A percentile compares a stretch with the other conserved stretches of the same genome.
phyloP scores from a whole-genome alignment of 92 coral and sea anemone species.

The Paragorgia papillata region DNA sequence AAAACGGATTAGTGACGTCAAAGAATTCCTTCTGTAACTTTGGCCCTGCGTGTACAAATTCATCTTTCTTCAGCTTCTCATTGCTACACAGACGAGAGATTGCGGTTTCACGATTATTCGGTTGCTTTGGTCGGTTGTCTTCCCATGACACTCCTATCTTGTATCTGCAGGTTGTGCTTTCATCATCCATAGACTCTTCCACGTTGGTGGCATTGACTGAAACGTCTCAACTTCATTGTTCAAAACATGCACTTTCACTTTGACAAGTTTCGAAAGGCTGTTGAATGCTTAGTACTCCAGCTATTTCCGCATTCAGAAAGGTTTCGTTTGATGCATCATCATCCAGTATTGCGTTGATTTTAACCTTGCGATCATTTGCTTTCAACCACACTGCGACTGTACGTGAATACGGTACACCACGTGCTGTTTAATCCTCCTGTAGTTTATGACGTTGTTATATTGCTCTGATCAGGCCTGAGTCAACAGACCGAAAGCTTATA shows the following conservation, averaged over 20 bases:
- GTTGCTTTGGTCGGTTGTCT: slow-evolving; percentile 7
- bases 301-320: no score
- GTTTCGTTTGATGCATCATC: neutral
- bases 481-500: no score
- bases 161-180: no score
- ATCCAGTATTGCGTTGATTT: no score
- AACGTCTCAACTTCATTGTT: no score
- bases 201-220: slow-evolving; percentile 54
- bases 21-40: slow-evolving; percentile 49
- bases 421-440: no score
- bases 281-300: slow-evolving; percentile 48
- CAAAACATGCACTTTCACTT: slow-evolving; percentile 59
- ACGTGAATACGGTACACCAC: no score
- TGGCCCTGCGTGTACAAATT: slow-evolving; percentile 65
- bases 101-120: slow-evolving; percentile 18
- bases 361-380: no score
- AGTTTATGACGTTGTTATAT: no score
- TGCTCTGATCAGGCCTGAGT: no score
- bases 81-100: neutral
- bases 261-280: slow-evolving; percentile 60
- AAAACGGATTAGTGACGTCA: slow-evolving; percentile 60
- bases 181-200: slow-evolving; percentile 56
- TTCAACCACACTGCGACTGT: no score
- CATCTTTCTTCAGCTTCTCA: slow-evolving; percentile 22
- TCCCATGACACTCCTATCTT: slow-evolving; percentile 64